Base-by-base conservation (phyloP, 2,888 invertebrate genomes). In the Meandrusa payeni region DNA sequence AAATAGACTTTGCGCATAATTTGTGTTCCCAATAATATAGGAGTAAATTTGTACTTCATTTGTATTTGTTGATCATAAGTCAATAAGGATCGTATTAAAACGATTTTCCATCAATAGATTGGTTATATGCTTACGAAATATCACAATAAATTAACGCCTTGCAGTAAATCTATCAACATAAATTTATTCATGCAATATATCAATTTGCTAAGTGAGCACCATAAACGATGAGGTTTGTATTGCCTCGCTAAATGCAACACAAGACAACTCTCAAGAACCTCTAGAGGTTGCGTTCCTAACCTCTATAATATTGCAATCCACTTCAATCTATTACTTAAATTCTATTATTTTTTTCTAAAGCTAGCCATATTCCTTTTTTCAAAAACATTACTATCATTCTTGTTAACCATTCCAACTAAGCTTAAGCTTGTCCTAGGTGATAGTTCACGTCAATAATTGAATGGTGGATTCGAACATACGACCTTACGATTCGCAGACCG, bases 131-230 rank as follows among this genome's bases (percentile, higher is more conserved):
- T 31, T 37, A 31, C 37, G 37, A 43, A 43, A 37, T 43, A 20
- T 43, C 19, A 31, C 24, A 19, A 37, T 43, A 31, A 37, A 31
- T 43, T 20, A 43, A 31, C 31, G 31, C 24, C 17, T 38, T 26
- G 37, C 43, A 26, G 37, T 43, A 32, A 43, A 38, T 43, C 43
- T 22, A 26, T 43, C 31, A 42, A 31, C 24, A 37, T 24, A 32
- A 37, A 43, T 37, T 43, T 43, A 43, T 43, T 43, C 32, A 43
- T 13, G 26, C 32, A 43, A 43, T 43, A 32, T 38, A 43, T 43
- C 37, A 38, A 43, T 43, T 43, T 43, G 37, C 31, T 43, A 38
- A 43, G 43, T 43, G 32, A 43, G 31, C 37, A 31, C 26, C 37
- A 43, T 26, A 38, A 43, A 38, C 42, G 43, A 38, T 38, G 43